These are phyloP conservation scores for Aphidoletes aphidimyza DNA, from an alignment of 2,888 invertebrate genomes.

Conservation along the genomic window DNA sequence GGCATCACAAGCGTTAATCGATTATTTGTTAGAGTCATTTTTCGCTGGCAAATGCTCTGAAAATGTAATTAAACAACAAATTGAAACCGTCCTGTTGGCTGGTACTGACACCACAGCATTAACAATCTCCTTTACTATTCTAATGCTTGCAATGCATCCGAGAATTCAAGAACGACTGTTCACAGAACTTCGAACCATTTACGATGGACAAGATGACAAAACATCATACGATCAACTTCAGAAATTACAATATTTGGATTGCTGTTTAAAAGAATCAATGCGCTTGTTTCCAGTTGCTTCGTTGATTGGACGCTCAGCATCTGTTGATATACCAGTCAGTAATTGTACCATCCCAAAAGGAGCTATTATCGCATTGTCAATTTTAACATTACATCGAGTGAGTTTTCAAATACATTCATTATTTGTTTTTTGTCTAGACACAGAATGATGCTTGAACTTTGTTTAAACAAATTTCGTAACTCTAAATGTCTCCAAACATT, in stretches of 20 bases:
- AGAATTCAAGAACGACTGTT: slow-evolving; percentile 36
- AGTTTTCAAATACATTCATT: neutral
- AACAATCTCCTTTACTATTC: neutral
- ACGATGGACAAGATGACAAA: neutral
- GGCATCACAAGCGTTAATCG: slow-evolving; percentile 45
- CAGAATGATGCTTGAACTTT: no score
- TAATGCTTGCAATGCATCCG: slow-evolving; percentile 55
- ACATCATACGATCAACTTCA: neutral
- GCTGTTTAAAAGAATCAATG: slow-evolving; percentile 55
- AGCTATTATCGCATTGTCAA: slow-evolving; percentile 54
- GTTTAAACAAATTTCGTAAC: no score
- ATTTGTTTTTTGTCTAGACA: neutral
- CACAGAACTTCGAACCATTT: neutral
- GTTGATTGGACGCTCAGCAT: slow-evolving; percentile 24
- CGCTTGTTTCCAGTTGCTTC: slow-evolving; percentile 55
- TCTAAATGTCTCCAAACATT: no score
- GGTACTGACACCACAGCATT: slow-evolving; percentile 55
- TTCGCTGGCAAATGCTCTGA: neutral
- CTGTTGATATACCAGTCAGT: neutral
- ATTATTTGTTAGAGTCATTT: slow-evolving; percentile 50
- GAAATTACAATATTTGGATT: slow-evolving; percentile 48
- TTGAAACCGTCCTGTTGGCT: slow-evolving; percentile 53
- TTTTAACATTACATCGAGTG: slow-evolving; percentile 55
- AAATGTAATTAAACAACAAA: slow-evolving; percentile 41
- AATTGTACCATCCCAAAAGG: slow-evolving; percentile 56